A percentile compares a stretch with the other conserved stretches of the same genome.
These are phyloP conservation scores for Liasis olivaceus DNA, from an alignment of 2,797 vertebrate genomes.

Conservation along the genomic window DNA sequence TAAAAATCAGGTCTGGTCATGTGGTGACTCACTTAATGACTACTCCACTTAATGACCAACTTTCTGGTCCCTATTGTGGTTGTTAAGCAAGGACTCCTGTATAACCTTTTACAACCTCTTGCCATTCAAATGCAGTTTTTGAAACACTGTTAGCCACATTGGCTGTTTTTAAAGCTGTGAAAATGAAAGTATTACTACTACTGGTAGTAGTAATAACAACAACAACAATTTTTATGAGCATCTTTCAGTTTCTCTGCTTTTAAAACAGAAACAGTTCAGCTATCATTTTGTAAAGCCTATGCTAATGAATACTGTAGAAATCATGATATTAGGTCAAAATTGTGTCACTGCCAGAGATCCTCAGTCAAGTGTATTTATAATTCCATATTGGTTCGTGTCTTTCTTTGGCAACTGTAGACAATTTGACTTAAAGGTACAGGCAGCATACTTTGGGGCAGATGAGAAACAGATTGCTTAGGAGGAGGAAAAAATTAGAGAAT, in stretches of 20 bases:
- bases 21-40: background rate
- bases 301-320: background rate
- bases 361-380: constrained; percentile 67
- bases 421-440: constrained; percentile 69
- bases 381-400: constrained; percentile 32
- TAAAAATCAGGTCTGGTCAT: background rate
- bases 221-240: background rate
- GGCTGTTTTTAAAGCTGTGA: background rate
- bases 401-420: constrained; percentile 54
- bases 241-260: background rate
- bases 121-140: background rate
- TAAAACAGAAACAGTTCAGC: constrained; percentile 12
- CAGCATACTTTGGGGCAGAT: constrained; percentile 63
- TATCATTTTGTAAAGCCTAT: constrained; percentile 12
- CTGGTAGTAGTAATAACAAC: too few species aligned
- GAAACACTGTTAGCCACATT: background rate
- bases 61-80: too few species aligned
- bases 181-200: too few species aligned
- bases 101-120: too few species aligned
- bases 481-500: constrained; percentile 32
- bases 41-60: background rate
- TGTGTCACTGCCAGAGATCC: constrained; percentile 62
- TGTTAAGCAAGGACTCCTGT: too few species aligned
- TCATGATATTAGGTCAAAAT: constrained; percentile 58
- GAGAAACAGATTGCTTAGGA: constrained; percentile 65